Evolutionary conservation across 2,113 vertebrate genomes (phyloP).

Genomic region (Hippopotamus amphibius): DNA sequence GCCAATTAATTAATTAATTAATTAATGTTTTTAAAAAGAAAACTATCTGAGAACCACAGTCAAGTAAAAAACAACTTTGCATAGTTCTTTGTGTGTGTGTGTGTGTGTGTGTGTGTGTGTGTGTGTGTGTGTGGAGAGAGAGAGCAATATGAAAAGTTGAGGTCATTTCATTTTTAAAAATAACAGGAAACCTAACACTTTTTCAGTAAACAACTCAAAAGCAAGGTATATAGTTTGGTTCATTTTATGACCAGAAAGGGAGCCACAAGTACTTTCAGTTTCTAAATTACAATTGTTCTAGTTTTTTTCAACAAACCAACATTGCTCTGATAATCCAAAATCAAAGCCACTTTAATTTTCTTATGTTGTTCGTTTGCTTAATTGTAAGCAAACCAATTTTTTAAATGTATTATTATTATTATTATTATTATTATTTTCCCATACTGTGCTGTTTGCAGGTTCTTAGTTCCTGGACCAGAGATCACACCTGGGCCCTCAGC

Average conservation of each 20-base stretch:
- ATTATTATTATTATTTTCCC: neutral
- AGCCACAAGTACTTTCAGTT: neutral
- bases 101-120: neutral
- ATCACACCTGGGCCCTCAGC: neutral
- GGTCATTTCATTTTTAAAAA: neutral
- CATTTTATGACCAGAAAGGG: neutral
- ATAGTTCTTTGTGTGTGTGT: neutral
- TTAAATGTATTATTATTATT: too few relatives aligned
- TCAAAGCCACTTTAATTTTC: neutral
- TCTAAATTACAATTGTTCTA: neutral
- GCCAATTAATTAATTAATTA: too few relatives aligned
- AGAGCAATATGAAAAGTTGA: slow-evolving; percentile 13
- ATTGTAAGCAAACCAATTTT: too few relatives aligned
- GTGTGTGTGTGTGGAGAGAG: neutral
- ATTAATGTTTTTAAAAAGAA: too few relatives aligned
- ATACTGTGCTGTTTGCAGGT: too few relatives aligned
- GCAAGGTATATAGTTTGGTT: neutral
- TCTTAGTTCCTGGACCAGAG: neutral
- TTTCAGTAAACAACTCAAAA: slow-evolving; percentile 7
- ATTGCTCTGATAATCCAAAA: slow-evolving; percentile 20
- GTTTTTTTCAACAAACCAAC: neutral
- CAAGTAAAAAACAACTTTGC: neutral
- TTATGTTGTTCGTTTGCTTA: neutral
- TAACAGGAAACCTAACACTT: neutral
- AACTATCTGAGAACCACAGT: neutral